Percentiles rank a stretch among this genome's conserved stretches.
Conservation (phyloP, 2,888 invertebrate genomes). For the Myathropa florea region DNA sequence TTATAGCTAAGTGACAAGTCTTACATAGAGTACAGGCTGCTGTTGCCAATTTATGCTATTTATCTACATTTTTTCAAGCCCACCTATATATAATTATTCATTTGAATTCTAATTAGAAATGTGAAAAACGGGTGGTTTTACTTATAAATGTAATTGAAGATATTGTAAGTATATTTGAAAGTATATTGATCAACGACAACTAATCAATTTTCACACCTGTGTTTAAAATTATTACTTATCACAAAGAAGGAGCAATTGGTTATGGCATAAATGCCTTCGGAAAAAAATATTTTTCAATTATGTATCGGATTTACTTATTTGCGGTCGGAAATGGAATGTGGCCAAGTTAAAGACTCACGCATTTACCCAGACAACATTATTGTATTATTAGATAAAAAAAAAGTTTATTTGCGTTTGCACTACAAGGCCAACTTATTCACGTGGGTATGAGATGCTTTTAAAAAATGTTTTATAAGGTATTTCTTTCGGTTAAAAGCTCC, state of each 20-base stretch:
- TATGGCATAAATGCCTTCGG: background rate
- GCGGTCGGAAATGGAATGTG: background rate
- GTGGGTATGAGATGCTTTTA: background rate
- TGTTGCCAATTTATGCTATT: background rate
- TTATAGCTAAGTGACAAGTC: conserved; percentile 12
- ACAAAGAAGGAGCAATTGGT: background rate
- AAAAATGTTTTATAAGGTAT: too few relatives aligned
- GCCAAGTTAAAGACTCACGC: background rate
- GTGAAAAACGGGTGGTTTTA: background rate
- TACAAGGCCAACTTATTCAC: background rate
- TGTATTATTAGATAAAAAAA: background rate
- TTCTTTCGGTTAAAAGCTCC: too few relatives aligned
- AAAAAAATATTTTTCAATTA: background rate
- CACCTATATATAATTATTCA: background rate
- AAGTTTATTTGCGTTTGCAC: background rate
- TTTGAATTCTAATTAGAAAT: background rate
- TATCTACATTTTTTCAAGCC: background rate
- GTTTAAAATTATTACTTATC: background rate
- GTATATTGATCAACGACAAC: background rate
- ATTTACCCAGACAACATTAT: background rate
- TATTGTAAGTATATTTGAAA: background rate
- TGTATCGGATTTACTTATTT: background rate
- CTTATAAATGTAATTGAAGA: too few relatives aligned
- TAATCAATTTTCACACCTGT: background rate
- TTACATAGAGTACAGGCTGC: background rate